A percentile compares a stretch with the other conserved stretches of the same genome.
phyloP scores from a whole-genome alignment of 1,140 invertebrate species.

The Drosophila ohnishii region DNA sequence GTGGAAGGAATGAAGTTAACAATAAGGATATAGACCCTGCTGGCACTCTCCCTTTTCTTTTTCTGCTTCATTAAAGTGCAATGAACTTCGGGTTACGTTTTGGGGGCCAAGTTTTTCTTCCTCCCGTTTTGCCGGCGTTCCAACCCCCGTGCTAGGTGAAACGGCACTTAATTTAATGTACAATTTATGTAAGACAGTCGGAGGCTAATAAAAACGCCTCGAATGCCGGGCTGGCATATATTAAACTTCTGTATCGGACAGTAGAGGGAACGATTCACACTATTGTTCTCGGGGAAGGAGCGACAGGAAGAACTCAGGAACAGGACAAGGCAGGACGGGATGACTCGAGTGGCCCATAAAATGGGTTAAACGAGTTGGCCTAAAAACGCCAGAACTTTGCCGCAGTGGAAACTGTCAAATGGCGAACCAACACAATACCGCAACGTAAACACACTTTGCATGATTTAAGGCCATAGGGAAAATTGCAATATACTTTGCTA shows the following conservation, averaged over 20 bases:
- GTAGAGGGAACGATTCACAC: conserved; percentile 50
- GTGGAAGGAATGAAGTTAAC: not conserved
- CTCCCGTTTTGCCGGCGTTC: conserved; percentile 32
- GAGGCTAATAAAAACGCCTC: conserved; percentile 74
- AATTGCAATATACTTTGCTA: conserved; percentile 47
- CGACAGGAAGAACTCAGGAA: conserved; percentile 11
- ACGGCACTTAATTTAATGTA: conserved; percentile 77
- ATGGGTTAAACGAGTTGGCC: conserved; percentile 75
- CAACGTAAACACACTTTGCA: conserved; percentile 67
- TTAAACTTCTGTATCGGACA: conserved; percentile 33
- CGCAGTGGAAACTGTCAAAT: conserved; percentile 66
- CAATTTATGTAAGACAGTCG: conserved; percentile 75
- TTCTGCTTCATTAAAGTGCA: conserved; percentile 66
- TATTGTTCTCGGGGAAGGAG: conserved; percentile 10
- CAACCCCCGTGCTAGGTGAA: conserved; percentile 52
- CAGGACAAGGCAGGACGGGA: conserved; percentile 8
- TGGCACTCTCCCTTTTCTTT: conserved; percentile 2
- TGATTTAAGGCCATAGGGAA: conserved; percentile 69
- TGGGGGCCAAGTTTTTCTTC: conserved; percentile 27
- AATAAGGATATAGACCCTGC: not conserved
- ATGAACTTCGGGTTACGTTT: conserved; percentile 58
- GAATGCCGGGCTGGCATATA: conserved; percentile 44
- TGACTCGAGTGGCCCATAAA: conserved; percentile 39
- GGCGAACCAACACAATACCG: conserved; percentile 50
- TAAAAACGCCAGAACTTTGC: conserved; percentile 73